Evolutionary conservation across 2,113 vertebrate genomes (phyloP).

Genomic region (Rhinolophus sinicus): DNA sequence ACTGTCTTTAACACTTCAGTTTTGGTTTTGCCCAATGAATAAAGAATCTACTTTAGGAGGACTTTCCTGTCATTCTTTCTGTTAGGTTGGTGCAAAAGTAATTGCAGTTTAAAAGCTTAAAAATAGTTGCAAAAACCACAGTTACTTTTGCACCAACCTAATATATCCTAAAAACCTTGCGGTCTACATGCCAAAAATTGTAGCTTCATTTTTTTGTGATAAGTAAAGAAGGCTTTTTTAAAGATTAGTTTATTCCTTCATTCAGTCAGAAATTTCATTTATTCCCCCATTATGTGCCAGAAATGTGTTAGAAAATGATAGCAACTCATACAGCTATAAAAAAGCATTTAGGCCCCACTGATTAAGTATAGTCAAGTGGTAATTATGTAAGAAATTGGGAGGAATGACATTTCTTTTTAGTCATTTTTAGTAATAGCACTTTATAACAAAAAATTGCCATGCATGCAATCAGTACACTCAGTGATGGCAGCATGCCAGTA

Average conservation of each 20-base stretch:
- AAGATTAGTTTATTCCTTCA: background rate
- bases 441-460: slow-evolving; percentile 18
- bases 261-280: background rate
- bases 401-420: slow-evolving; percentile 6
- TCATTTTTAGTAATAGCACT: slow-evolving; percentile 57
- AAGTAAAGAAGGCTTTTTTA: background rate
- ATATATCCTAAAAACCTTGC: background rate
- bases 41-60: background rate
- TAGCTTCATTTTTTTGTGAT: background rate
- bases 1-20: background rate
- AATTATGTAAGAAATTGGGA: slow-evolving; percentile 47
- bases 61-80: background rate
- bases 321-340: background rate
- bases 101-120: too few species aligned
- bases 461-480: background rate
- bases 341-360: background rate
- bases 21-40: background rate
- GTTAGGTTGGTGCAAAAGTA: too few species aligned
- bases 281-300: background rate
- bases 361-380: slow-evolving; percentile 32
- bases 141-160: too few species aligned
- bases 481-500: background rate
- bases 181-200: background rate
- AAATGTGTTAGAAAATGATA: slow-evolving; percentile 2
- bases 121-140: too few species aligned